Evolutionary conservation across 2,888 invertebrate species (phyloP).

Genomic region (Chloromyia formosa): DNA sequence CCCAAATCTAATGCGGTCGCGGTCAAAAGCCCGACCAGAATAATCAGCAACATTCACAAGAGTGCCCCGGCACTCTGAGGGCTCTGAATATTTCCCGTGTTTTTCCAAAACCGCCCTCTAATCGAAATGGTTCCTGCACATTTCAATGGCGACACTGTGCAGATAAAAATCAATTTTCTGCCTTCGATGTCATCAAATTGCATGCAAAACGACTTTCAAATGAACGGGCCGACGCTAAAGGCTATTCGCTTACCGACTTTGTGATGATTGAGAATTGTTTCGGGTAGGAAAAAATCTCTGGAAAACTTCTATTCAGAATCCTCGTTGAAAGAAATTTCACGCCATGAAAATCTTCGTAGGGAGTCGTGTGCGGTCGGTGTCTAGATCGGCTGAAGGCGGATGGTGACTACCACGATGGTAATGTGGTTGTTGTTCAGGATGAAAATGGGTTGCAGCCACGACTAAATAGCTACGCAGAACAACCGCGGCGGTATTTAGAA

Average conservation of each 20-base stretch:
- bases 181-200: not conserved
- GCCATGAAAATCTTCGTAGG: slow-evolving; percentile 26
- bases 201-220: slow-evolving; percentile 21
- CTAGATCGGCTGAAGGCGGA: slow-evolving; percentile 4
- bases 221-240: not conserved
- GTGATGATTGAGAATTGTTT: not conserved
- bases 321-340: slow-evolving; percentile 23
- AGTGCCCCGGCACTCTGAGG: not conserved
- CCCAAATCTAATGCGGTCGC: not conserved
- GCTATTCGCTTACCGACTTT: slow-evolving; percentile 20
- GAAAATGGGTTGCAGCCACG: not conserved
- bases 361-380: slow-evolving; percentile 6
- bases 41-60: not conserved
- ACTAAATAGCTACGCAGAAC: not conserved
- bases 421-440: not conserved
- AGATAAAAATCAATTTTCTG: slow-evolving; percentile 21
- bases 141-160: slow-evolving; percentile 8
- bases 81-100: not conserved
- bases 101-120: slow-evolving; percentile 5
- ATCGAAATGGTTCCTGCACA: slow-evolving; percentile 25
- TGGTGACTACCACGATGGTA: not conserved
- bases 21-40: not conserved
- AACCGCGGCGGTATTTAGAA: not conserved
- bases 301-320: slow-evolving; percentile 32
- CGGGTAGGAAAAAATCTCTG: not conserved